A percentile compares a stretch with the other conserved stretches of the same genome.
These are phyloP conservation scores for Spinus olivaceus DNA, from an alignment of 2,797 vertebrate genomes.

Conservation along the genomic window DNA sequence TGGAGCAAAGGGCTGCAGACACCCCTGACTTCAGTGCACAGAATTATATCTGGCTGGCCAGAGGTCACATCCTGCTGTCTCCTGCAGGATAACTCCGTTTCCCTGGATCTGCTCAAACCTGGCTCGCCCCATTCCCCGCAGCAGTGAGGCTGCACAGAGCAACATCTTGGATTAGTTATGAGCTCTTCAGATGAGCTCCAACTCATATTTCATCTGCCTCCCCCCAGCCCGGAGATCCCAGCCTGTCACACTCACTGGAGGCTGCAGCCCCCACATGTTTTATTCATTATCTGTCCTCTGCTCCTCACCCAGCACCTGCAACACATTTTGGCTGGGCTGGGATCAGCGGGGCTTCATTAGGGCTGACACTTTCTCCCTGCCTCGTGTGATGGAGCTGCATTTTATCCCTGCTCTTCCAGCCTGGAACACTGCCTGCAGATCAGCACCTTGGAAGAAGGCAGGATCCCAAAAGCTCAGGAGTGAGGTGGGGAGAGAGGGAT, in stretches of 20 bases:
- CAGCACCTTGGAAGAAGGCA: not conserved
- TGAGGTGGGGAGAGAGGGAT: not conserved
- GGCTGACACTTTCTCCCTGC: conserved; percentile 44
- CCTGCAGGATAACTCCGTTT: conserved; percentile 16
- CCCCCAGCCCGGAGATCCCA: conserved; percentile 28
- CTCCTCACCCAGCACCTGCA: conserved; percentile 69
- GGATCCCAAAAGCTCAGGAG: not conserved
- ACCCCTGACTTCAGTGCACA: not conserved
- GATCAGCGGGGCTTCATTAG: not conserved
- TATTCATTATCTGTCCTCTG: conserved; percentile 73
- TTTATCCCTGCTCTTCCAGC: not conserved
- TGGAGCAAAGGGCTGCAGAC: not conserved
- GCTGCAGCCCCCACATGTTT: conserved; percentile 62
- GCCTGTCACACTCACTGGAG: conserved; percentile 67
- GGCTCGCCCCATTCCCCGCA: not conserved
- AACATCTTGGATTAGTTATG: conserved; percentile 74
- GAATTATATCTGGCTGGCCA: conserved; percentile 19
- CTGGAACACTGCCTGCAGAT: not conserved
- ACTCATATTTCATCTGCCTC: conserved; percentile 71
- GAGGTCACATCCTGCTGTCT: conserved; percentile 63
- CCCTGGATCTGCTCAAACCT: not conserved
- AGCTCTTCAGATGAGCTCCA: conserved; percentile 68
- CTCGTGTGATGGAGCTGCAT: not conserved
- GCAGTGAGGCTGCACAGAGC: not conserved
- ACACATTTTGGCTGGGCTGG: conserved; percentile 39